Evolutionary conservation across 2,888 invertebrate species (phyloP), one percentile per base, ranked within the genome.

Genomic region (Cistogaster globosa): DNA sequence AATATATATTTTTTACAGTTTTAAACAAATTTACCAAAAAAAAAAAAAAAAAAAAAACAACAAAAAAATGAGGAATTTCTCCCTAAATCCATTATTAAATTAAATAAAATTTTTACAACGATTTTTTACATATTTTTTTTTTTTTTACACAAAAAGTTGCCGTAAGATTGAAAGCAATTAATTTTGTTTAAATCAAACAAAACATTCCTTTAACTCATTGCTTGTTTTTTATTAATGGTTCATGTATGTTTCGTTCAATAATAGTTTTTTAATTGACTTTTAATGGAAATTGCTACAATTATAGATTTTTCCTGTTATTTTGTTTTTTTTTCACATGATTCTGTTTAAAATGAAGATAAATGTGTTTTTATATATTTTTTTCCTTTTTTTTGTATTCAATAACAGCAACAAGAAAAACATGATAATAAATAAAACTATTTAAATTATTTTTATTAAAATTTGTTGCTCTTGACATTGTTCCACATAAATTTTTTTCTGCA

Each of bases 251-350:
- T 8, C 26, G 36, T 26, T 45, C 18, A 42, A 48, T n/a, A 48
- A 48, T 69, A 36, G 12, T 45, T 69, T 55, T 68, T 69, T 71
- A 71, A 78, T 78, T 78, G 69, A 63, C 36, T 71, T 71, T 69
- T 63, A 79, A 78, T 71, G 71, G 60, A 78, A 65, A 63, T 4
- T 71, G 62, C 8, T 48, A 45, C 71, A 71, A 65, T 71, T 57
- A 42, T 42, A 74, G 38, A 53, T 42, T 55, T 62, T 53, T 62
- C 22, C 11, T 18, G 18, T 38, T 20, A 18, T 38, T 20, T 26
- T 42, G 38, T 63, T 55, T 22, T 63, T 55, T 22, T 57, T 20
- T 11, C 20, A 65, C 65, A 48, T 65, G 57, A 75, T 38, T 45
- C 63, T 32, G n/a, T 57, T 55, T 38, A 42, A 62, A 62, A 63